phyloP scores from a whole-genome alignment of 2,888 invertebrate species.

The Nemoura dubitans region DNA sequence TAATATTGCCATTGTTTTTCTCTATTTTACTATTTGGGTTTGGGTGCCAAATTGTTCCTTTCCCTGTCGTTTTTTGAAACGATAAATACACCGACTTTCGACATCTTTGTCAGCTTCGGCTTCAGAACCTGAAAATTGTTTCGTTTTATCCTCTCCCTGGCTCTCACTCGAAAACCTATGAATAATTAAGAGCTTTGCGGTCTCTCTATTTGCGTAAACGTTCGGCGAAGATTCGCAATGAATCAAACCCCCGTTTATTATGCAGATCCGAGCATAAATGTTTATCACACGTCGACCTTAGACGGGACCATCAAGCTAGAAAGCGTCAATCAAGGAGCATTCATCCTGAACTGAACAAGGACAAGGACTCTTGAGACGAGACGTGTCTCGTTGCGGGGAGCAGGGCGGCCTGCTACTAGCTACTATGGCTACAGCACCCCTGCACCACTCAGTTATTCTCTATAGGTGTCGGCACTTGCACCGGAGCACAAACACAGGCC shows the following conservation, averaged over 20 bases:
- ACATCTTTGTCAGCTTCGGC: too few relatives aligned
- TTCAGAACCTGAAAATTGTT: not conserved
- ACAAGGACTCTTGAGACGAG: not conserved
- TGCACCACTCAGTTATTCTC: not conserved
- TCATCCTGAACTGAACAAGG: conserved; percentile 7
- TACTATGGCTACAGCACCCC: too few relatives aligned
- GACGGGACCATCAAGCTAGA: not conserved
- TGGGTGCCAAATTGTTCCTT: not conserved
- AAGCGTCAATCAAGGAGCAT: conserved; percentile 2
- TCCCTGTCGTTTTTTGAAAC: not conserved
- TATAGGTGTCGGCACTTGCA: not conserved
- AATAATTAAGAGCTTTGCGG: not conserved
- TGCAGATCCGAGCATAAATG: not conserved
- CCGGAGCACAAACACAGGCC: not conserved
- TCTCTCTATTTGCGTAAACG: not conserved
- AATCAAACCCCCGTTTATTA: not conserved
- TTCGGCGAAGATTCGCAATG: not conserved
- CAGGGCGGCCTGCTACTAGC: not conserved
- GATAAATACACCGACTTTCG: too few relatives aligned
- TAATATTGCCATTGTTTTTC: not conserved
- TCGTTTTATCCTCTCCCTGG: not conserved
- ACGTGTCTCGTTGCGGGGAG: not conserved
- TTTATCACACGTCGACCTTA: not conserved
- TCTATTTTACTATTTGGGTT: not conserved
- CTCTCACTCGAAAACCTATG: not conserved